phyloP scores from a whole-genome alignment of 2,797 vertebrate species.

The Apogon hyalosoma region DNA sequence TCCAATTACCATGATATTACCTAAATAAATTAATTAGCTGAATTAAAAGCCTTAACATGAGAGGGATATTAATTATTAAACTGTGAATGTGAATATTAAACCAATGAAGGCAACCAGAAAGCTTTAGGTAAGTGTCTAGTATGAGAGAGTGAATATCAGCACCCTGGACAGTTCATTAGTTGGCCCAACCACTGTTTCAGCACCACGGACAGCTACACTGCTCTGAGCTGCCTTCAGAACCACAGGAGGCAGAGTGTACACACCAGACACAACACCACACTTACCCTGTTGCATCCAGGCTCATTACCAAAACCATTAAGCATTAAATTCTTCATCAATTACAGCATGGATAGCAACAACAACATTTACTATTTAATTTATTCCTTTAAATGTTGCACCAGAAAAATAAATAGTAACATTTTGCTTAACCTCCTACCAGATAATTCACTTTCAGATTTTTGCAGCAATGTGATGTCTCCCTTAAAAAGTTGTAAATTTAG shows the following conservation, averaged over 20 bases:
- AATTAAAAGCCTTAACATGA: not conserved
- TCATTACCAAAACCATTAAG: slow-evolving; percentile 37
- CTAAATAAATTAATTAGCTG: slow-evolving; percentile 11
- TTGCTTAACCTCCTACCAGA: not conserved
- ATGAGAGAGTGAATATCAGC: slow-evolving; percentile 10
- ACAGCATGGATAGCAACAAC: slow-evolving; percentile 14
- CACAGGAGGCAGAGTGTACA: slow-evolving; percentile 14
- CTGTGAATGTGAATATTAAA: slow-evolving; percentile 11
- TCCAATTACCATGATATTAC: slow-evolving; percentile 34
- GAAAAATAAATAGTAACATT: slow-evolving; percentile 7
- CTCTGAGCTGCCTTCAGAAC: slow-evolving; percentile 23
- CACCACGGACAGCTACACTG: slow-evolving; percentile 49
- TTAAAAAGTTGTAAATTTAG: slow-evolving; percentile 6
- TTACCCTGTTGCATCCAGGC: slow-evolving; percentile 18
- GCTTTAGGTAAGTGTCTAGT: not conserved
- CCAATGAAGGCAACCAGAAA: not conserved
- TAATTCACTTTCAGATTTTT: slow-evolving; percentile 4
- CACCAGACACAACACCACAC: slow-evolving; percentile 5
- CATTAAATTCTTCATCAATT: slow-evolving; percentile 26
- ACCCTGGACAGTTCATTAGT: slow-evolving; percentile 43
- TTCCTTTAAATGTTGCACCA: not conserved
- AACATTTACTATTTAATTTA: slow-evolving; percentile 1
- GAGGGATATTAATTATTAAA: not conserved
- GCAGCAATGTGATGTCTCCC: not conserved
- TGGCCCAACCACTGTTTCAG: slow-evolving; percentile 20